A percentile compares a stretch with the other conserved stretches of the same genome.
Conservation (phyloP, 2,113 vertebrate genomes). For the Ursus arctos region DNA sequence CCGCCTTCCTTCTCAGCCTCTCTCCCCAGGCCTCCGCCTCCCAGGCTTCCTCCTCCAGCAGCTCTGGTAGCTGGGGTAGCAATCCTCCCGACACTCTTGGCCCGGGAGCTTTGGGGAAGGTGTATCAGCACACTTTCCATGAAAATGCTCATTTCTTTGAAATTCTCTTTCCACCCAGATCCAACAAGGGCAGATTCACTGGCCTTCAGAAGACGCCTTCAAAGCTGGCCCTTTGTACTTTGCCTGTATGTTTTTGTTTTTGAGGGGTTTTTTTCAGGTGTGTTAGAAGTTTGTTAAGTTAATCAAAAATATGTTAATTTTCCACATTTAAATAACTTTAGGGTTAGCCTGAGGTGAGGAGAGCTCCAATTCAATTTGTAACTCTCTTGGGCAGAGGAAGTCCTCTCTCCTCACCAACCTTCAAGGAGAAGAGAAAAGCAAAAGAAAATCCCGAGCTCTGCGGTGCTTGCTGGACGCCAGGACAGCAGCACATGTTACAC, state of each 20-base stretch:
- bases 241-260: background rate
- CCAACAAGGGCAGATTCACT: background rate
- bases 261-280: background rate
- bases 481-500: fast-evolving
- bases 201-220: background rate
- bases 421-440: background rate
- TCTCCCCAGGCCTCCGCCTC: background rate
- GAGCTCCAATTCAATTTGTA: background rate
- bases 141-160: slow-evolving; percentile 63
- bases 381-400: background rate
- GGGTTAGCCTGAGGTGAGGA: background rate
- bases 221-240: background rate
- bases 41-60: background rate
- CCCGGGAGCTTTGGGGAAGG: slow-evolving; percentile 5
- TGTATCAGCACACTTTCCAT: slow-evolving; percentile 5
- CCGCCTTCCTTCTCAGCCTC: too few species aligned
- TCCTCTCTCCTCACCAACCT: background rate
- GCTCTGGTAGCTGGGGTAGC: background rate
- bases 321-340: slow-evolving; percentile 54
- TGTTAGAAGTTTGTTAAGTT: background rate
- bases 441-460: fast-evolving
- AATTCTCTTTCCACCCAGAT: background rate
- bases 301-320: slow-evolving; percentile 41
- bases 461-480: fast-evolving
- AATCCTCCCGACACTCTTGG: background rate